These are phyloP conservation scores for Sphyrna mokarran DNA, from an alignment of 2,113 vertebrate genomes.

Conservation along the genomic window DNA sequence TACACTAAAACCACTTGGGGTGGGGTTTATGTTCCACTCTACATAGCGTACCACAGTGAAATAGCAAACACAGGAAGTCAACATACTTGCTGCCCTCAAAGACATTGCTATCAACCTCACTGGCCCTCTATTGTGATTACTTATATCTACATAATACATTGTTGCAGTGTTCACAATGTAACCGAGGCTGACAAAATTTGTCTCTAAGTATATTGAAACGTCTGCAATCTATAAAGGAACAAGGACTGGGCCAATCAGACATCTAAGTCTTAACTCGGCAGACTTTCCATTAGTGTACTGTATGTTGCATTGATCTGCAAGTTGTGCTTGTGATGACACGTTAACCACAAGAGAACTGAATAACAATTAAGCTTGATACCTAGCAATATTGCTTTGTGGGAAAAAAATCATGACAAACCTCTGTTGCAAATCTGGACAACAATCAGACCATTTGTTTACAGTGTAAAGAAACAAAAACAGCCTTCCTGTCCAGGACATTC, in stretches of 20 bases:
- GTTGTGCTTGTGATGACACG: neutral
- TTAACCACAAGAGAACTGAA: neutral
- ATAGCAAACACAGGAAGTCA: neutral
- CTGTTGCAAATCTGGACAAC: neutral
- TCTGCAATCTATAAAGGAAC: neutral
- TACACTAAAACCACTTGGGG: constrained; percentile 26
- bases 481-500: too few relatives aligned
- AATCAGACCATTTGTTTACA: neutral
- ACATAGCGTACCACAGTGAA: neutral
- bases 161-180: neutral
- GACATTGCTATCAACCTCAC: neutral
- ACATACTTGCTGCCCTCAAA: neutral
- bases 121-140: neutral
- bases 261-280: neutral
- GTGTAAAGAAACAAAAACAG: neutral
- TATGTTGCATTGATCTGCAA: too few relatives aligned
- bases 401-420: neutral
- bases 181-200: neutral
- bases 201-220: neutral
- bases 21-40: neutral
- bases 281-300: neutral
- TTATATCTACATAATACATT: neutral
- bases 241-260: neutral
- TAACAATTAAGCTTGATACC: neutral
- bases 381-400: neutral